phyloP scores from a whole-genome alignment of 2,797 vertebrate genomes.

The Vultur gryphus region DNA sequence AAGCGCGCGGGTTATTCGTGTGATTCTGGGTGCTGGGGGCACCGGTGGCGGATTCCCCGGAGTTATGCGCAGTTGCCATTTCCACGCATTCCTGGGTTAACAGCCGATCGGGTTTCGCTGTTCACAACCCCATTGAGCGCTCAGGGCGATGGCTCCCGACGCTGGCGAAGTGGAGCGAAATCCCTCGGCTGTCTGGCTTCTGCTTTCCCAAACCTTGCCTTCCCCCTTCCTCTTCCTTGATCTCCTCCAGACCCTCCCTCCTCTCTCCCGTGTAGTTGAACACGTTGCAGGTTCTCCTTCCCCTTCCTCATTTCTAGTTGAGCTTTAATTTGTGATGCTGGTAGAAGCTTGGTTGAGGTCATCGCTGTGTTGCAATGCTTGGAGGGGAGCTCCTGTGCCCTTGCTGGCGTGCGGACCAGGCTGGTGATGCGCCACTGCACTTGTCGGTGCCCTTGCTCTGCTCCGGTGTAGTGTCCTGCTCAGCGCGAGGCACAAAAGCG shows the following conservation, averaged over 20 bases:
- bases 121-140: constrained; percentile 46
- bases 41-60: constrained; percentile 45
- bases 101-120: constrained; percentile 64
- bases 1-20: constrained; percentile 69
- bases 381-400: background rate
- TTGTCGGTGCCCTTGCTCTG: background rate
- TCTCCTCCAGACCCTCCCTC: background rate
- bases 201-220: constrained; percentile 52
- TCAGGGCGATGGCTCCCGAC: background rate
- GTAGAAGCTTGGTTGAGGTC: background rate
- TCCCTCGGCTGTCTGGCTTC: constrained; percentile 68
- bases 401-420: accelerated
- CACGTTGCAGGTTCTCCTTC: background rate
- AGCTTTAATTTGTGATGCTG: background rate
- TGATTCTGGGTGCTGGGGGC: constrained; percentile 71
- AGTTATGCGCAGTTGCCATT: constrained; percentile 74
- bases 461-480: background rate
- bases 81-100: constrained; percentile 74
- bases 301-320: background rate
- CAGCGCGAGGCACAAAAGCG: background rate
- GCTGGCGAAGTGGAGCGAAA: constrained; percentile 72
- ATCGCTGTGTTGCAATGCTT: accelerated
- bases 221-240: background rate
- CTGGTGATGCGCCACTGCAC: background rate
- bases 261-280: background rate